phyloP scores from a whole-genome alignment of 2,888 invertebrate genomes.

The Brenthis hecate region DNA sequence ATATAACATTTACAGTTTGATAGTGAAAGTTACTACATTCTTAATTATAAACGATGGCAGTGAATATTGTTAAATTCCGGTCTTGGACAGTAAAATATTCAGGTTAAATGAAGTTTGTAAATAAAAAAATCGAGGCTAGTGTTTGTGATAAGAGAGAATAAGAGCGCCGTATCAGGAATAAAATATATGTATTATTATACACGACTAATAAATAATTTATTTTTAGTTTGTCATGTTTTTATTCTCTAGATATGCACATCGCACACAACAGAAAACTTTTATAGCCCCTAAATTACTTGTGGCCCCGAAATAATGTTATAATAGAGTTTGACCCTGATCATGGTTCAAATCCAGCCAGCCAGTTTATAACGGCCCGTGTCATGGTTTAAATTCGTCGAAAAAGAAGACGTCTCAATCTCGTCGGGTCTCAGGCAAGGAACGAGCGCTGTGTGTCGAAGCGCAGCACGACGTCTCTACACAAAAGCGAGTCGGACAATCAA shows the following conservation, averaged over 20 bases:
- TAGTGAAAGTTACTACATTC: constrained; percentile 14
- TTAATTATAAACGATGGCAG: constrained; percentile 2
- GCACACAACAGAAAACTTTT: too few relatives aligned
- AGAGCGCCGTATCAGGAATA: neutral
- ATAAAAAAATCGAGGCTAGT: constrained; percentile 51
- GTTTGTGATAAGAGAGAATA: neutral
- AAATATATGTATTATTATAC: neutral
- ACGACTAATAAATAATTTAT: neutral
- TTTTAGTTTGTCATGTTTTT: too few relatives aligned
- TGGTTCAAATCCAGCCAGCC: constrained; percentile 33
- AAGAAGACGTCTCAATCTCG: constrained; percentile 47
- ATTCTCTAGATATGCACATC: too few relatives aligned
- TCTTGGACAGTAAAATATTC: constrained; percentile 54
- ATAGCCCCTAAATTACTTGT: neutral
- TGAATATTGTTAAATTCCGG: constrained; percentile 46
- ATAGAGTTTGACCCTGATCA: constrained; percentile 35
- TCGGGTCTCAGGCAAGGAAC: constrained; percentile 46
- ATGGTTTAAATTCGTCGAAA: constrained; percentile 36
- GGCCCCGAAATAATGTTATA: constrained; percentile 35
- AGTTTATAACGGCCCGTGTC: constrained; percentile 35
- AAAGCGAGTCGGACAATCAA: constrained; percentile 76
- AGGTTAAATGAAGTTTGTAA: constrained; percentile 50
- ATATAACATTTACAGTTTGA: constrained; percentile 20
- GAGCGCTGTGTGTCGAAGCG: constrained; percentile 47
- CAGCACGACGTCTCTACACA: constrained; percentile 76